Conservation (phyloP, 2,113 vertebrate genomes). For the Rhegmatorhina hoffmannsi region DNA sequence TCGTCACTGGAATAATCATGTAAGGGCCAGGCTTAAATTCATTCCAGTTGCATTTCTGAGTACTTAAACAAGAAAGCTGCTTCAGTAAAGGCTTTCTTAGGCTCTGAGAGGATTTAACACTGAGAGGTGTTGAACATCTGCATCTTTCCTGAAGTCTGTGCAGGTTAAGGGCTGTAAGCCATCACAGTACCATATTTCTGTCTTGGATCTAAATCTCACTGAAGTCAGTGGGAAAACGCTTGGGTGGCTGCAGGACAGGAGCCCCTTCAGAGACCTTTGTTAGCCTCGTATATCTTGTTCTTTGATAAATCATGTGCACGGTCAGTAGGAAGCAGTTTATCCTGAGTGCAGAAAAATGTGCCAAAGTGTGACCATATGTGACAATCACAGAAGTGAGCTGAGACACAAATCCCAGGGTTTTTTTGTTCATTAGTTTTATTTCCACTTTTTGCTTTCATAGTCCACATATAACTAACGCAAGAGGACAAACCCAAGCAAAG, state of each 20-base stretch:
- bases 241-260: background rate
- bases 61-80: background rate
- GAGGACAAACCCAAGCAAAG: background rate
- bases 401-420: background rate
- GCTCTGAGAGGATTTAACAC: background rate
- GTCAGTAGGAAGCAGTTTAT: background rate
- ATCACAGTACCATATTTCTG: background rate
- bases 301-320: background rate
- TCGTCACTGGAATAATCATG: constrained; percentile 9
- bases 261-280: background rate
- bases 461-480: background rate
- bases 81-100: background rate
- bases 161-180: background rate
- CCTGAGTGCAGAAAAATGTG: background rate
- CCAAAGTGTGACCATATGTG: background rate
- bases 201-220: background rate
- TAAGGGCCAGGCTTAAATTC: background rate
- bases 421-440: background rate
- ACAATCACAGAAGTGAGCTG: background rate
- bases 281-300: background rate
- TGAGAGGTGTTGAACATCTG: background rate
- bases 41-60: constrained; percentile 31
- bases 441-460: background rate
- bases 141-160: background rate
- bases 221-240: background rate